A percentile compares a stretch with the other conserved stretches of the same genome.
These are phyloP conservation scores for Drosophila atripex DNA, from an alignment of 2,888 invertebrate genomes.

Conservation along the genomic window DNA sequence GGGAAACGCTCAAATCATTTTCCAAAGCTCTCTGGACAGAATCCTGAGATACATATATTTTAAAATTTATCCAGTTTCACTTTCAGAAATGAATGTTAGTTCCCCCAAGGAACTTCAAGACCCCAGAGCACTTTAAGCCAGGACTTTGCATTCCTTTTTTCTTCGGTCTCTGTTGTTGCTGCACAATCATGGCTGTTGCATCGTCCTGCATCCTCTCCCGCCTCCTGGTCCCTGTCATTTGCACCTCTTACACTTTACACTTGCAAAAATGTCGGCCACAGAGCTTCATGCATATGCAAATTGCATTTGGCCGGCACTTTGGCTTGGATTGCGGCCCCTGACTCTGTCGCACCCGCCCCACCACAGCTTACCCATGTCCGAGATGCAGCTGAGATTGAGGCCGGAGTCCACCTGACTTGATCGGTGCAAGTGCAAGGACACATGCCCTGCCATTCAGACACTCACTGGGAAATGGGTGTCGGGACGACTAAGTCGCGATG, in stretches of 20 bases:
- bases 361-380: conserved; percentile 14
- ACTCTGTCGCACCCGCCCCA: conserved; percentile 7
- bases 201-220: conserved; percentile 5
- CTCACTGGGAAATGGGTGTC: background rate
- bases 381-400: conserved; percentile 47
- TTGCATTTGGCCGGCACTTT: conserved; percentile 63
- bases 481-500: background rate
- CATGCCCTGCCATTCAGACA: background rate
- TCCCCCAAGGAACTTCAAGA: conserved; percentile 13
- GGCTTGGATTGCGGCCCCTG: conserved; percentile 1
- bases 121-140: conserved; percentile 25
- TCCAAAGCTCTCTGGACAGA: background rate
- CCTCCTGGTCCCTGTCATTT: conserved; percentile 71
- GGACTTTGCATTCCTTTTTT: conserved; percentile 10
- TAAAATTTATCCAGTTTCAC: background rate
- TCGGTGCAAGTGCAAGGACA: conserved; percentile 62
- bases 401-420: conserved; percentile 51
- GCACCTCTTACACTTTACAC: conserved; percentile 77
- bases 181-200: conserved; percentile 60
- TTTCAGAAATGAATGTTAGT: background rate
- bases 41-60: background rate
- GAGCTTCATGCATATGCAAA: conserved; percentile 77
- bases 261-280: conserved; percentile 79
- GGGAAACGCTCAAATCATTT: background rate
- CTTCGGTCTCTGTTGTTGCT: conserved; percentile 40